Base-by-base conservation (phyloP, 2,797 vertebrate genomes). In the Bufotes viridis region DNA sequence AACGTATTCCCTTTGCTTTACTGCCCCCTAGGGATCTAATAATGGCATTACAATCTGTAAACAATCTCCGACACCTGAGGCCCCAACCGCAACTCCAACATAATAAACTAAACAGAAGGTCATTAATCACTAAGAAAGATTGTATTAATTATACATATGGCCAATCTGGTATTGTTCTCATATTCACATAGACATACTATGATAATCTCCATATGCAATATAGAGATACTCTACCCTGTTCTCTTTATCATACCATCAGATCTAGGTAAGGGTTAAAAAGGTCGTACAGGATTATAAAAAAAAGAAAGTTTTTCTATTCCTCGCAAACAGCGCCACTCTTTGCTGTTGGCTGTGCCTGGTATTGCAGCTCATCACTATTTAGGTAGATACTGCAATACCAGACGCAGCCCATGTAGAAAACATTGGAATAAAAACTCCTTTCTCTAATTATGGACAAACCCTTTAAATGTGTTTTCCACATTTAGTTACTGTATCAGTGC, bases 21-120 rank as follows among this genome's bases (percentile, higher is more conserved):
- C 86, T 76, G 80, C 86, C 70, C 70, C 60, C 86, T 78, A 82
- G 24, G 26, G 51, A 55, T 51, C 58, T 20, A 20, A 18, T 51
- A 11, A 12, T 53, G 7, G 49, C 58, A 85, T 65, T 67, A 20
- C 83, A 76, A 17, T 12, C 3, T 26, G 18, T 20, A 75, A 20
- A 22, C 42, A 22, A 9, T 9, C 26, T 29, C 13, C n/a, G 13
- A 26, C 26, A 29, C 13, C 67, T 70, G 67, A 70, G 67, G 15
- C 65, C 13, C n/a, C 65, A 69, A n/a, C 67, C 14, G 26, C 13
- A 6, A 6, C 24, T 26, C 60, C 17, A 3, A 1, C 13, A 18
- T 18, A 60, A 60, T 17, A 18, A 60, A 2, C 18, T 63, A 22
- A 20, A 7, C 7, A 26, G 24, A 26, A 14, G 26, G 18, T 69